Evolutionary conservation across 1,140 invertebrate genomes (phyloP).

Genomic region (Gonioctena quinquepunctata): DNA sequence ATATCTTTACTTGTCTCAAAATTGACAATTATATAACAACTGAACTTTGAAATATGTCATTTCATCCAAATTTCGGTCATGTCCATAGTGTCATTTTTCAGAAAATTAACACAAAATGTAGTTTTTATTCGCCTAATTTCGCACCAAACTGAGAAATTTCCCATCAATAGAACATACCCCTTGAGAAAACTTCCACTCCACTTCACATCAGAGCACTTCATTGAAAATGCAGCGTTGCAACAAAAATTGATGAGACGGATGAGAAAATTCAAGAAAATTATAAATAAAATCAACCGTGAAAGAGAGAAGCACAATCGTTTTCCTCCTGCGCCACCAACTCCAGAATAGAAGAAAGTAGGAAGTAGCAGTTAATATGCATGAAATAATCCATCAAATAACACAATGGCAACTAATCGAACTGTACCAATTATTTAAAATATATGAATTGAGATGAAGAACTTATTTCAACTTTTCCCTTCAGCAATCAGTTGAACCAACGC

Average conservation of each 20-base stretch:
- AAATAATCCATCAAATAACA: too few relatives aligned
- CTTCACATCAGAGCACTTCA: background rate
- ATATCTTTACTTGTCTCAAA: too few relatives aligned
- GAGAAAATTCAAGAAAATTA: background rate
- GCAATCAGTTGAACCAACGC: too few relatives aligned
- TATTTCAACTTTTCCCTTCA: too few relatives aligned
- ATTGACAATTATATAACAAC: background rate
- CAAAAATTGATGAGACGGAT: background rate
- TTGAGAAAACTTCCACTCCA: background rate
- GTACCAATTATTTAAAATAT: too few relatives aligned
- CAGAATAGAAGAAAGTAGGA: background rate
- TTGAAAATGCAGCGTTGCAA: background rate
- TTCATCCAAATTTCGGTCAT: background rate
- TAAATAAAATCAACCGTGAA: background rate
- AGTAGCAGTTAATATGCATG: background rate
- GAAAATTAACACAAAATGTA: background rate
- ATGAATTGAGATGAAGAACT: too few relatives aligned
- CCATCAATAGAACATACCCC: background rate
- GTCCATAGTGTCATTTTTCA: background rate
- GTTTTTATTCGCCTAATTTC: background rate
- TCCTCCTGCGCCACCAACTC: background rate
- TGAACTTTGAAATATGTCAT: background rate
- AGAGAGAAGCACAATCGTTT: background rate
- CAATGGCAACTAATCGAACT: too few relatives aligned
- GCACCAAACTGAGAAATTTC: background rate